Base-by-base conservation (phyloP, 2,888 invertebrate genomes). In the Epirrita christyi region DNA sequence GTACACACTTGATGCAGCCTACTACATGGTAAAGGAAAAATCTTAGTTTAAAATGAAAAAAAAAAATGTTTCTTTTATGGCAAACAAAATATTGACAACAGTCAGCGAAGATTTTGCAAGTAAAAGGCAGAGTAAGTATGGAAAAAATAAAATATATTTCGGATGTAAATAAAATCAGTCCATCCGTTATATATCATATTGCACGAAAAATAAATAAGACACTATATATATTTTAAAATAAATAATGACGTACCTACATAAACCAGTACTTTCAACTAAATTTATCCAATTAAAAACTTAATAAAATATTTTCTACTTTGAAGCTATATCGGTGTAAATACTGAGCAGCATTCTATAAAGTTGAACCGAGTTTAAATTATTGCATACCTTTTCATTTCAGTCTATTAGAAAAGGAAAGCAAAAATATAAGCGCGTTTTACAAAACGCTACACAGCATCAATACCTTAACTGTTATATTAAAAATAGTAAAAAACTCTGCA, bases 1-100 rank as follows among this genome's bases (percentile, higher is more conserved):
- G 89, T 91, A 91, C 92, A 92, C 88, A 87, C 91, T 81, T 85
- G 82, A 83, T 81, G 78, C 81, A 83, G 83, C 85, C 83, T 85
- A n/a, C n/a, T n/a, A 87, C 76, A 21, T 71, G 77, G 71, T 73
- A 70, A 70, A 68, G 36, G 49, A 68, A 66, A 63, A 61, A 62
- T 64, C 57, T 61, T 64, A 68, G 72, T 61, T 80, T 51, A 54
- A 76, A 84, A 88, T 86, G 84, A 85, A 86, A 80, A 85, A 83
- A 68, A 71, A 80, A 67, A 65, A 70, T 64, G 63, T 71, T 69
- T 70, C 70, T 59, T 63, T 69, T 73, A 76, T 76, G 76, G 76
- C 76, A 73, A 75, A 75, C 70, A 78, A 76, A 80, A 68, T 72
- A 70, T 71, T 71, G 77, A 75, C 75, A 71, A 72, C 71, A 68